Conservation (phyloP, 2,888 invertebrate genomes). For the Macrophya annulata region DNA sequence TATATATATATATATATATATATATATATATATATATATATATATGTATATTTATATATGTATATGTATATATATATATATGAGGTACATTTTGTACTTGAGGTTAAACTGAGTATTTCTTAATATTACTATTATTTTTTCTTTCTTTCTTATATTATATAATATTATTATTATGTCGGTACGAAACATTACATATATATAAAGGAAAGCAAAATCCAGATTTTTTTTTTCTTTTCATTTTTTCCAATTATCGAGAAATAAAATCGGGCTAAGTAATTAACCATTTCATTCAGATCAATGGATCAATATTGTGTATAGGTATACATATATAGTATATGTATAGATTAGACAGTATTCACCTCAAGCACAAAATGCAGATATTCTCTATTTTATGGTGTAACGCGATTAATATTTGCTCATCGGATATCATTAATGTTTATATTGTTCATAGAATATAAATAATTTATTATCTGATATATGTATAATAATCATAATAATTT, state of each 20-base stretch:
- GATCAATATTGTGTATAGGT: too few relatives aligned
- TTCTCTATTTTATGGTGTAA: neutral
- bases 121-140: neutral
- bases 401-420: neutral
- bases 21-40: neutral
- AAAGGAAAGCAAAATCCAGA: neutral
- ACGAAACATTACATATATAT: neutral
- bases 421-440: constrained; percentile 6
- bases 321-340: neutral
- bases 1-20: neutral
- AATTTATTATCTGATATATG: constrained; percentile 70
- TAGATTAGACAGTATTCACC: neutral
- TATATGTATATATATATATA: neutral
- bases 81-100: constrained; percentile 13
- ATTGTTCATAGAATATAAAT: constrained; percentile 65
- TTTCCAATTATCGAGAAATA: neutral
- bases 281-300: neutral
- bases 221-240: neutral
- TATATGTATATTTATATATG: too few relatives aligned
- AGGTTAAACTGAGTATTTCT: neutral
- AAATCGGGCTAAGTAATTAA: neutral
- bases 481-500: constrained; percentile 69
- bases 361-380: constrained; percentile 1
- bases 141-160: neutral
- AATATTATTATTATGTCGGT: neutral